Conservation (phyloP, 2,797 vertebrate genomes). For the Staurois parvus region DNA sequence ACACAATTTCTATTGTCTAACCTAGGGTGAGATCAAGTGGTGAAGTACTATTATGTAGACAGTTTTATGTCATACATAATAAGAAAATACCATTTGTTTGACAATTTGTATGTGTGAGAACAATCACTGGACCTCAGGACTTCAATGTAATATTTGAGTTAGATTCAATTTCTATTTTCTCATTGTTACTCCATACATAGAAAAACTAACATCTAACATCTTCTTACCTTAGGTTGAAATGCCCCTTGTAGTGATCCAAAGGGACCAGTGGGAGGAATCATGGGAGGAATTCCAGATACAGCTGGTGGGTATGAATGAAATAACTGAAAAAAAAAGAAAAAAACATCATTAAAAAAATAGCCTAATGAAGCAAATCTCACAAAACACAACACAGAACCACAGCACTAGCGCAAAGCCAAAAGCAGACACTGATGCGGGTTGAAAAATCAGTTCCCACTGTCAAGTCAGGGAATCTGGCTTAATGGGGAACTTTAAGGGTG, state of each 20-base stretch:
- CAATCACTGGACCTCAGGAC: no score
- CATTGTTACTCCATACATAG: background rate
- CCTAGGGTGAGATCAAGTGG: no score
- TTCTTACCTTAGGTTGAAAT: conserved; percentile 95
- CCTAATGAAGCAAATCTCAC: background rate
- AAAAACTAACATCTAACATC: background rate
- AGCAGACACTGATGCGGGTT: conserved; percentile 54
- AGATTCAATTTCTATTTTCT: no score
- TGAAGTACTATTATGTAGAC: no score
- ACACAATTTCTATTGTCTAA: no score
- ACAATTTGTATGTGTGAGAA: no score
- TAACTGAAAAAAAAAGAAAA: conserved; percentile 81
- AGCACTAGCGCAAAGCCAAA: conserved; percentile 46
- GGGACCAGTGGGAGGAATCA: conserved; percentile 95
- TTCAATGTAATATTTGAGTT: no score
- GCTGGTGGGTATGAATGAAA: conserved; percentile 96
- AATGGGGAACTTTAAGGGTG: conserved; percentile 78
- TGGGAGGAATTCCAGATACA: conserved; percentile 95
- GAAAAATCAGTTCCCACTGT: conserved; percentile 71
- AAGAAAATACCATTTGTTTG: no score
- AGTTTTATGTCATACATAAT: no score
- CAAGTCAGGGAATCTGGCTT: conserved; percentile 66
- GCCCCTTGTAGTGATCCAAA: conserved; percentile 97
- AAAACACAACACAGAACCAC: conserved; percentile 27
- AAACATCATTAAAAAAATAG: conserved; percentile 1